A percentile compares a stretch with the other conserved stretches of the same genome.
phyloP scores from a whole-genome alignment of 2,113 vertebrate genomes.

The Petrocephalus microphthalmus region DNA sequence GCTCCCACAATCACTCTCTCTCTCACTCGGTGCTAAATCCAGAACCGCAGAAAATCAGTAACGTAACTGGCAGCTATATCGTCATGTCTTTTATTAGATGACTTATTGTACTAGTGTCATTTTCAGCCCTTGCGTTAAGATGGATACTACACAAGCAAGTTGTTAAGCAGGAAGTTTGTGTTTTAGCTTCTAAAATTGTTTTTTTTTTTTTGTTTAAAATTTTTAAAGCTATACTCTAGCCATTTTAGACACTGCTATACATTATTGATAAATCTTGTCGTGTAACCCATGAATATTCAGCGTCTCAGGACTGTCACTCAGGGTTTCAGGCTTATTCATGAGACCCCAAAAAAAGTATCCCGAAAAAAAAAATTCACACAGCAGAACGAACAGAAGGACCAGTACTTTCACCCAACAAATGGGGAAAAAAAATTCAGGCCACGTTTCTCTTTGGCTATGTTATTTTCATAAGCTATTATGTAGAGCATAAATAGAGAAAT shows the following conservation, averaged over 20 bases:
- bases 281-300: not conserved
- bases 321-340: not conserved
- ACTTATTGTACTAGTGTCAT: slow-evolving; percentile 61
- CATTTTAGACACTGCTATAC: not conserved
- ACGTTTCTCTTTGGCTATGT: not conserved
- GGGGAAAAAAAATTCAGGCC: not conserved
- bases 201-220: not conserved
- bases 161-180: not conserved
- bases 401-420: not conserved
- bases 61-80: slow-evolving; percentile 57
- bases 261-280: slow-evolving; percentile 4
- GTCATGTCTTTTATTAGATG: slow-evolving; percentile 82
- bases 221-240: not conserved
- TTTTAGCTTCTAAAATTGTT: not conserved
- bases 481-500: not conserved
- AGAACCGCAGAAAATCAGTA: slow-evolving; percentile 92
- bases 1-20: slow-evolving; percentile 66
- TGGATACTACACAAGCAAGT: not conserved
- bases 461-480: not conserved
- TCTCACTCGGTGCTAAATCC: slow-evolving; percentile 71
- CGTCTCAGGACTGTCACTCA: slow-evolving; percentile 1
- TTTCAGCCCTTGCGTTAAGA: not conserved
- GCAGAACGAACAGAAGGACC: not conserved
- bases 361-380: not conserved
- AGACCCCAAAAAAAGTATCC: slow-evolving; percentile 1